Evolutionary conservation across 1,140 invertebrate genomes (phyloP).

Genomic region (Drosophila arizonae): DNA sequence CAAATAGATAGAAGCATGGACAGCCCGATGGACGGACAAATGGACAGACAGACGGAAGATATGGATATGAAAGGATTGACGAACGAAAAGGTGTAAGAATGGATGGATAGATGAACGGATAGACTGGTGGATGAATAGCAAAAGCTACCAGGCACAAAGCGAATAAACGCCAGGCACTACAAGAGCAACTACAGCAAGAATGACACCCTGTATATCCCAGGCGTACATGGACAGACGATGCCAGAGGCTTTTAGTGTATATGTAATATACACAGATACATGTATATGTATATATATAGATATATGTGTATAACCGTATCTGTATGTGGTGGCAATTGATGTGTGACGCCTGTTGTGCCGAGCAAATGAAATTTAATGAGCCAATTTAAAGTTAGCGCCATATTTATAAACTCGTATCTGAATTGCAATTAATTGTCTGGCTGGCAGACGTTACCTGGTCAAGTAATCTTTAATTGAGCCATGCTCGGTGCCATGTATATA

Average conservation of each 20-base stretch:
- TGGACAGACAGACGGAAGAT: no score
- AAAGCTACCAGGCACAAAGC: not conserved
- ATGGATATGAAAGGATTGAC: no score
- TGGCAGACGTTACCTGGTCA: not conserved
- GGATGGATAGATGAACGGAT: no score
- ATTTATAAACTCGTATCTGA: constrained; percentile 76
- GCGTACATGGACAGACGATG: no score
- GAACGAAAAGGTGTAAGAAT: no score
- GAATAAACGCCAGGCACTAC: no score
- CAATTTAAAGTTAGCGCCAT: constrained; percentile 74
- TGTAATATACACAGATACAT: no score
- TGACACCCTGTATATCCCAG: no score
- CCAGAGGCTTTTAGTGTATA: constrained; percentile 12
- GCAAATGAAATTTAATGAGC: constrained; percentile 79
- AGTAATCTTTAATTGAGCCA: constrained; percentile 10
- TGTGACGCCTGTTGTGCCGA: constrained; percentile 52
- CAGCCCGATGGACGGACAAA: no score
- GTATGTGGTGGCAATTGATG: constrained; percentile 69
- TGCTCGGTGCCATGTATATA: not conserved
- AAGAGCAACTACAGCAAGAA: no score
- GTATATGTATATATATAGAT: no score
- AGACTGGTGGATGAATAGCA: not conserved
- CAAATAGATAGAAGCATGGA: no score
- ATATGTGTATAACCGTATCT: not conserved
- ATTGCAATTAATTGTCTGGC: constrained; percentile 69